Conservation (phyloP, 1,140 invertebrate species). For the Teleopsis dalmanni region DNA sequence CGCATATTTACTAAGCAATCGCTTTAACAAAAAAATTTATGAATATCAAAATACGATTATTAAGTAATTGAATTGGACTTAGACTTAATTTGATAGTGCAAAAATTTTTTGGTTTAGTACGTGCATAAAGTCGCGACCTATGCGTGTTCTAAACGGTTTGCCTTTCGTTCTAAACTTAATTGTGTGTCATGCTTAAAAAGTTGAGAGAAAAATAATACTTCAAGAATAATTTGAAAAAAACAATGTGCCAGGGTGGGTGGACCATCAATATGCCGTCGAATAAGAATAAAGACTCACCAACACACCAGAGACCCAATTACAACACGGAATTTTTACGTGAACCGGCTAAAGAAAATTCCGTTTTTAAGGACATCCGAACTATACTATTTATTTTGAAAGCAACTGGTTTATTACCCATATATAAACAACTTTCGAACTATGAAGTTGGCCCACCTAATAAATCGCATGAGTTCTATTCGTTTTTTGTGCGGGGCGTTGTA, state of each 20-base stretch:
- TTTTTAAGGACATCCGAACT: slow-evolving; percentile 32
- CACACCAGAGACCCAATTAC: background rate
- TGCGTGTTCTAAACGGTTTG: too few relatives aligned
- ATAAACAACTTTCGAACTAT: slow-evolving; percentile 29
- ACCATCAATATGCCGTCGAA: slow-evolving; percentile 4
- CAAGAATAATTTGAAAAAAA: background rate
- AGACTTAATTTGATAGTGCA: too few relatives aligned
- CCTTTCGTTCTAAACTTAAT: too few relatives aligned
- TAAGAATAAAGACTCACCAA: slow-evolving; percentile 1
- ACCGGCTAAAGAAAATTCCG: slow-evolving; percentile 10
- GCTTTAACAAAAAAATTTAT: too few relatives aligned
- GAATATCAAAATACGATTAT: too few relatives aligned
- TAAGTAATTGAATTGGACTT: too few relatives aligned
- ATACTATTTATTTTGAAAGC: slow-evolving; percentile 31
- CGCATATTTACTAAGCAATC: too few relatives aligned
- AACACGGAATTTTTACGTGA: background rate
- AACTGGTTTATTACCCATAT: slow-evolving; percentile 32
- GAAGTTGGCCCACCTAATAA: slow-evolving; percentile 32
- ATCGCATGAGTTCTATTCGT: slow-evolving; percentile 32
- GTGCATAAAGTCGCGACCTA: too few relatives aligned
- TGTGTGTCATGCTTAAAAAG: background rate
- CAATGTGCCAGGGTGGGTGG: slow-evolving; percentile 4
- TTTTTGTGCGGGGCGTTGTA: slow-evolving; percentile 29
- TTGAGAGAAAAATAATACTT: background rate
- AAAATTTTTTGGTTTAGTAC: too few relatives aligned